A percentile compares a stretch with the other conserved stretches of the same genome.
phyloP scores from a whole-genome alignment of 2,113 vertebrate species.

The Carettochelys insculpta region DNA sequence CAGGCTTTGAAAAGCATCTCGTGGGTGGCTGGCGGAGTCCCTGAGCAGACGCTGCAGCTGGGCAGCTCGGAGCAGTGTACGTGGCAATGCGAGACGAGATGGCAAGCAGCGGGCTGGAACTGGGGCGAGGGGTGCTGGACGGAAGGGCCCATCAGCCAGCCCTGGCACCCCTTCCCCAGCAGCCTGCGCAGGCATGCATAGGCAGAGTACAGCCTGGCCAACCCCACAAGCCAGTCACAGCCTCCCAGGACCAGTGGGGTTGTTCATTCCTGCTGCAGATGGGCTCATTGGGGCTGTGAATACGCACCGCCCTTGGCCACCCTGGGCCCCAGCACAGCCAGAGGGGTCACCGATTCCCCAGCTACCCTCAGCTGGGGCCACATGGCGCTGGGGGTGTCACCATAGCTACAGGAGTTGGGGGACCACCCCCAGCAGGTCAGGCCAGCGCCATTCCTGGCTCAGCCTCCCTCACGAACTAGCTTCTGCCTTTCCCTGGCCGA shows the following conservation, averaged over 20 bases:
- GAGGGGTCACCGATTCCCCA: no score
- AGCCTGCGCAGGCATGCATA: not conserved
- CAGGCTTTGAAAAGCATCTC: not conserved
- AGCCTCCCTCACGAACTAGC: not conserved
- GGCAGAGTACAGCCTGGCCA: conserved; percentile 26
- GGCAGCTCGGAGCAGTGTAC: not conserved
- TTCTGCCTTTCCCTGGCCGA: no score
- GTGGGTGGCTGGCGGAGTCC: not conserved
- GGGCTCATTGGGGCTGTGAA: not conserved
- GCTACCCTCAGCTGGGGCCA: no score
- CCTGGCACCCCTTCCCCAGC: not conserved
- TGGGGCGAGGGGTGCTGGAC: not conserved
- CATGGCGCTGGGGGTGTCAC: no score
- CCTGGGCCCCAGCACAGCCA: no score
- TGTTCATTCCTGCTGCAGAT: not conserved
- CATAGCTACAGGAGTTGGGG: no score
- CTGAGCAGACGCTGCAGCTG: no score
- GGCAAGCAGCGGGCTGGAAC: not conserved
- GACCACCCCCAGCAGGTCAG: no score
- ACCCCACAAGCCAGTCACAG: conserved; percentile 41
- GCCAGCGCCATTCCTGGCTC: no score
- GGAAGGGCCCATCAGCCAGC: not conserved
- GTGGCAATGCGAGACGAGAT: not conserved
- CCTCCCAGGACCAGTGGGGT: not conserved
- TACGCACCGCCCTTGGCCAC: not conserved